Evolutionary conservation across 2,797 vertebrate genomes (phyloP).

Genomic region (Pipistrellus pipistrellus): DNA sequence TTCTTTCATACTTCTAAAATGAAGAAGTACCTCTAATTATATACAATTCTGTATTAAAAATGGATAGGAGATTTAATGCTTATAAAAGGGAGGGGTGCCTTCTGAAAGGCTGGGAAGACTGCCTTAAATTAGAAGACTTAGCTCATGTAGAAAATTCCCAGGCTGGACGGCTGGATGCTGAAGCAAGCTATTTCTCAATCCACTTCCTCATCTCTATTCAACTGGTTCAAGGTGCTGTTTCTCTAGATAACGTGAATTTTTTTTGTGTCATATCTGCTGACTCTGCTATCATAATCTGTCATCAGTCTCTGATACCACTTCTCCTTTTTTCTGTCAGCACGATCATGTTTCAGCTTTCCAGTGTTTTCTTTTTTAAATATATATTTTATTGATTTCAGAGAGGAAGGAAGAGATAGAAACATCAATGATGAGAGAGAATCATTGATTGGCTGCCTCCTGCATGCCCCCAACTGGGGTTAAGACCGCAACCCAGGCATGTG

Average conservation of each 20-base stretch:
- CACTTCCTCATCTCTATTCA: background rate
- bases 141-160: background rate
- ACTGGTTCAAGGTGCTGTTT: background rate
- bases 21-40: background rate
- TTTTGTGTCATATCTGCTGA: background rate
- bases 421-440: too few species aligned
- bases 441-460: too few species aligned
- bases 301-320: background rate
- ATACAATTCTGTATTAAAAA: background rate
- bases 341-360: background rate
- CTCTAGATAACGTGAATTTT: background rate
- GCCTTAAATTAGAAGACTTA: background rate
- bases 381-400: background rate
- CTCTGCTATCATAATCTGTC: background rate
- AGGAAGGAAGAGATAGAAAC: too few species aligned
- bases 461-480: too few species aligned
- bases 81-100: background rate
- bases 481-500: too few species aligned
- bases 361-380: slow-evolving; percentile 46
- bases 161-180: background rate
- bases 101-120: background rate
- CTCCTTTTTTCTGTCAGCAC: slow-evolving; percentile 4
- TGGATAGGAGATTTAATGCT: background rate
- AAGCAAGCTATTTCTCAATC: background rate
- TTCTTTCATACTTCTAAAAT: background rate